Evolutionary conservation across 2,113 vertebrate genomes (phyloP), one percentile per base, ranked within the genome.

Genomic region (western clawed frog (Xenopus tropicalis)): DNA sequence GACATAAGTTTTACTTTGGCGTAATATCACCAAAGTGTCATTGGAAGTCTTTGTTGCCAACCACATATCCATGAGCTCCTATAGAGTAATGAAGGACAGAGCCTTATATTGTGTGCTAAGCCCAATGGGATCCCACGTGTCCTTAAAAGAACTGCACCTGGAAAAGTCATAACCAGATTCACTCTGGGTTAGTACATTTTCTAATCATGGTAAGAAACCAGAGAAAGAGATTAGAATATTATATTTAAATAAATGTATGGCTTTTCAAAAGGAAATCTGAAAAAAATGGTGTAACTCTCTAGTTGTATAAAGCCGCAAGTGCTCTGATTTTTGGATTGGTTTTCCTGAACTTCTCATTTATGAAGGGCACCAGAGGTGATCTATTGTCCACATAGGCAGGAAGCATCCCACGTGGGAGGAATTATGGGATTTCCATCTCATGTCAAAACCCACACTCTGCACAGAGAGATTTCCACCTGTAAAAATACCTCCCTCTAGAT

Each of bases 351-450:
- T 25, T 14, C 6, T 11, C 52, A 51, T 42, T 68, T 54, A 54
- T 69, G 24, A 52, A 68, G 52, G 51, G 16, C 54, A 57, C 54
- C 19, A 69, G 66, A 69, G 25, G 51, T 69, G 37, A 58, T 16
- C 1, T 14, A 37, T 69, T 69, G 11, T 57, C 46, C 61, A 9
- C 23, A 21, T 71, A 52, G 62, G 42, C 12, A 37, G 59, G 58
- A 52, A 71, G 44, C 61, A 62, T 20, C 5, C n/a, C 25, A 19
- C 19, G n/a, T 52, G 61, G 37, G n/a, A 12, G 48, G 46, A 20
- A 64, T 54, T 65, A 54, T 65, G 25, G 25, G 70, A 65, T 65
- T 48, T 72, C 24, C 48, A 64, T n/a, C 61, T 56, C 11, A 44
- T 64, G 59, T 71, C 58, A 63, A 63, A 24, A 14, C 24, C 63